phyloP scores from a whole-genome alignment of 2,888 invertebrate genomes.

The Synanthedon vespiformis region DNA sequence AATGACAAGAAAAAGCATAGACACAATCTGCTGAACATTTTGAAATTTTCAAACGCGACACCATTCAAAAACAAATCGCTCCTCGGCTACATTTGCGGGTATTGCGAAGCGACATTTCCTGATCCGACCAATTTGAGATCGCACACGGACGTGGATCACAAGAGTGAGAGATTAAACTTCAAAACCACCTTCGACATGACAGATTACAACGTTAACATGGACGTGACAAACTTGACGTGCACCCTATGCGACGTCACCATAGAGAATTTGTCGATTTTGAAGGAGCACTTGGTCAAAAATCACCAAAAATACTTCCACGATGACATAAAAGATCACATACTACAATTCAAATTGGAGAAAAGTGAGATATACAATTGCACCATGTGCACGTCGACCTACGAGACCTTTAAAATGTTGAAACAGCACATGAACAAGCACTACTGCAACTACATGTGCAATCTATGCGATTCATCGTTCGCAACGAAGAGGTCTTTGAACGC shows the following conservation, averaged over 20 bases:
- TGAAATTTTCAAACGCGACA: constrained; percentile 40
- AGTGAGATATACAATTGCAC: constrained; percentile 46
- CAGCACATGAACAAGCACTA: constrained; percentile 60
- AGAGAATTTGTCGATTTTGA: constrained; percentile 23
- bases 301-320: constrained; percentile 30
- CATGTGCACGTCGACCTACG: constrained; percentile 43
- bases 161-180: constrained; percentile 28
- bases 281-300: constrained; percentile 32
- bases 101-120: constrained; percentile 35
- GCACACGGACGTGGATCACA: constrained; percentile 25
- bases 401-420: constrained; percentile 55
- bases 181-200: constrained; percentile 33
- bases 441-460: constrained; percentile 35
- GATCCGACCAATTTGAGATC: constrained; percentile 37
- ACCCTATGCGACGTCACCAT: constrained; percentile 27
- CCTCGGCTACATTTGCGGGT: constrained; percentile 42
- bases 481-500: constrained; percentile 42
- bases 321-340: constrained; percentile 48
- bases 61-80: constrained; percentile 46
- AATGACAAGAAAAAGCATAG: constrained; percentile 36
- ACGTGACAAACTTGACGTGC: constrained; percentile 31
- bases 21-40: constrained; percentile 37
- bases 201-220: constrained; percentile 38
- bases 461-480: constrained; percentile 41
- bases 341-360: constrained; percentile 47